Evolutionary conservation across 2,797 vertebrate species (phyloP).

Genomic region (Alectoris magna): DNA sequence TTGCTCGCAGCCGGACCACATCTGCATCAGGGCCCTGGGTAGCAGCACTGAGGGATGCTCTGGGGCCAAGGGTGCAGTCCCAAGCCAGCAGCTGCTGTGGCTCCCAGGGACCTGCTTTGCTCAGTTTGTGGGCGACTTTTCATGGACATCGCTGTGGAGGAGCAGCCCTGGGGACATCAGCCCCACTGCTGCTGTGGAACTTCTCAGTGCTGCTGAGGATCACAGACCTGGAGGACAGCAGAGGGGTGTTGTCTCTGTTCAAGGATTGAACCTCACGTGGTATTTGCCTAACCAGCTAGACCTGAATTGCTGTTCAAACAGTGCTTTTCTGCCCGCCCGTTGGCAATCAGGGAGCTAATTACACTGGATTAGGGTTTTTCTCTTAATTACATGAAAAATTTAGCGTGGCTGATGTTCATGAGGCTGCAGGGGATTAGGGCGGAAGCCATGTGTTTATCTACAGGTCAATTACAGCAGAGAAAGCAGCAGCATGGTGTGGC

Average conservation of each 20-base stretch:
- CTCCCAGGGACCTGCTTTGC: not conserved
- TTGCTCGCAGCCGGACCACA: not conserved
- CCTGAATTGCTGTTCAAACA: slow-evolving; percentile 81
- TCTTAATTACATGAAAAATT: slow-evolving; percentile 83
- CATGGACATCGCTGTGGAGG: not conserved
- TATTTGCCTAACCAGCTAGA: slow-evolving; percentile 77
- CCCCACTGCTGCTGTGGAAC: not conserved
- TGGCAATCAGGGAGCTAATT: slow-evolving; percentile 83
- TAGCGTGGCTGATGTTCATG: slow-evolving; percentile 70
- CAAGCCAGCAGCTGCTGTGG: rapidly evolving
- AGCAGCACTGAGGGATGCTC: not conserved
- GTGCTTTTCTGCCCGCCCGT: slow-evolving; percentile 70
- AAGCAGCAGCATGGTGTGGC: not conserved
- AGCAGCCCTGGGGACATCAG: not conserved
- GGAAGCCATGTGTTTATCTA: slow-evolving; percentile 55
- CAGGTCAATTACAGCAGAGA: slow-evolving; percentile 26
- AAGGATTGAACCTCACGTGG: slow-evolving; percentile 34
- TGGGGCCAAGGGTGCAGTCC: not conserved
- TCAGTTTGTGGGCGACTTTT: not conserved
- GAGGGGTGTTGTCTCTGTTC: not conserved
- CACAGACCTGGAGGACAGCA: not conserved
- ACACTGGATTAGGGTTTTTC: slow-evolving; percentile 81
- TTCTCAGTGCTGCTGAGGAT: not conserved
- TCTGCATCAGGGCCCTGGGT: not conserved
- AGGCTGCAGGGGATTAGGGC: slow-evolving; percentile 71